Evolutionary conservation across 2,888 invertebrate species (phyloP).

Genomic region (Euzophera pinguis): DNA sequence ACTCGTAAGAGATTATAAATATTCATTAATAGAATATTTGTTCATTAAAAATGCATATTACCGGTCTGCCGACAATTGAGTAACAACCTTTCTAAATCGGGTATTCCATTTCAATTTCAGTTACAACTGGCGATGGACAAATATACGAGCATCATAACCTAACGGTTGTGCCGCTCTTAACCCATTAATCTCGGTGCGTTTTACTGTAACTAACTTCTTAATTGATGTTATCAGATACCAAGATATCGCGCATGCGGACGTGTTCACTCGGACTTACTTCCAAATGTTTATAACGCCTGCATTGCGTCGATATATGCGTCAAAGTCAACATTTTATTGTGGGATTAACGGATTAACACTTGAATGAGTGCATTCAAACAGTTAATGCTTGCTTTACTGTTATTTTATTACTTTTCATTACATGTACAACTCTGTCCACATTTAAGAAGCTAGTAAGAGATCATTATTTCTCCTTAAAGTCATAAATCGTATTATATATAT

Average conservation of each 20-base stretch:
- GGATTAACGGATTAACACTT: not conserved
- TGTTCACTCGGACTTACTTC: slow-evolving; percentile 14
- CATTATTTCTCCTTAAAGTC: too few relatives aligned
- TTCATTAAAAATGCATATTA: slow-evolving; percentile 4
- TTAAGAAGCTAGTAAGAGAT: too few relatives aligned
- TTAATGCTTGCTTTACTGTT: not conserved
- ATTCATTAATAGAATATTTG: slow-evolving; percentile 3
- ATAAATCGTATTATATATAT: too few relatives aligned
- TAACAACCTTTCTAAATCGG: slow-evolving; percentile 40
- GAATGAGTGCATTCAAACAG: not conserved
- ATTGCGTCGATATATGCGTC: slow-evolving; percentile 12
- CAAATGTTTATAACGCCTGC: slow-evolving; percentile 20
- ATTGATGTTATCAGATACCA: slow-evolving; percentile 36
- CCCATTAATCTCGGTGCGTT: slow-evolving; percentile 38
- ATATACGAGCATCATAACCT: slow-evolving; percentile 47
- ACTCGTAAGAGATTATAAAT: not conserved
- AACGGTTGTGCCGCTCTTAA: slow-evolving; percentile 47
- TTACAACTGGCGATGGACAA: slow-evolving; percentile 43
- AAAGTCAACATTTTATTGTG: slow-evolving; percentile 3
- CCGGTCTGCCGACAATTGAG: slow-evolving; percentile 18
- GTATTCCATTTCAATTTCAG: slow-evolving; percentile 45
- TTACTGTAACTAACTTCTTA: slow-evolving; percentile 35
- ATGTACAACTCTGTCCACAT: too few relatives aligned
- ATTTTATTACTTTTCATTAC: not conserved
- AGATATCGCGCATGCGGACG: slow-evolving; percentile 14